phyloP scores from a whole-genome alignment of 2,113 vertebrate genomes.

The Rhynchomys soricoides region DNA sequence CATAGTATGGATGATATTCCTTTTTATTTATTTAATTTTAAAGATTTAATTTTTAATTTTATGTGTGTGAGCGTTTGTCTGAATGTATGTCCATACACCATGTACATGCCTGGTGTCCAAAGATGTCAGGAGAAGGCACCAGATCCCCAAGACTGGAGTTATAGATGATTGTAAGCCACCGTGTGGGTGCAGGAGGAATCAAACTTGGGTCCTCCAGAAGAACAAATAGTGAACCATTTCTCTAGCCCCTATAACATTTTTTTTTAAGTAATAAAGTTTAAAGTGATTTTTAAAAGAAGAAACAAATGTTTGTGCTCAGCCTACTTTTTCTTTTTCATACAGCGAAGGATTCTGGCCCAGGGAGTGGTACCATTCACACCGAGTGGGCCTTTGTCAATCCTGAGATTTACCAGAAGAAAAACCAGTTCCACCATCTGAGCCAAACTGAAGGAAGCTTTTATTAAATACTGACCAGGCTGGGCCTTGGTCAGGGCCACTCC shows the following conservation, averaged over 20 bases:
- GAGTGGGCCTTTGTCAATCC: not conserved
- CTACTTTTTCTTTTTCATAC: not conserved
- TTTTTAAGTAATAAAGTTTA: not conserved
- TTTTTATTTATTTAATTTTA: constrained; percentile 16
- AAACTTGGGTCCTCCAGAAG: not conserved
- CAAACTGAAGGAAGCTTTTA: too few relatives aligned
- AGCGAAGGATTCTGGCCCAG: not conserved
- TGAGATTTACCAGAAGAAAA: too few relatives aligned
- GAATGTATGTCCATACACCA: not conserved
- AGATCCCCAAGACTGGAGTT: not conserved
- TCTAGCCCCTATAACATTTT: not conserved
- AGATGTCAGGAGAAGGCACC: not conserved
- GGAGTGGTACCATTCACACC: not conserved
- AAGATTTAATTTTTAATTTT: not conserved
- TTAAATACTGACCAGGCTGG: too few relatives aligned
- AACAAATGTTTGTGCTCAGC: not conserved
- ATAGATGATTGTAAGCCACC: not conserved
- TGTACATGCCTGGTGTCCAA: not conserved
- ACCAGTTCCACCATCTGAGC: too few relatives aligned
- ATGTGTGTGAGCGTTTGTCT: too few relatives aligned
- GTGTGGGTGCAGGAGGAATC: not conserved
- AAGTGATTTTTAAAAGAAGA: constrained; percentile 27
- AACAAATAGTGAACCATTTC: not conserved
- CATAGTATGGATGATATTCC: not conserved
- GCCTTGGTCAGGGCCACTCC: too few relatives aligned